A percentile compares a stretch with the other conserved stretches of the same genome.
Evolutionary conservation across 2,113 vertebrate species (phyloP).

Genomic region (Romanogobio albipinnatus): DNA sequence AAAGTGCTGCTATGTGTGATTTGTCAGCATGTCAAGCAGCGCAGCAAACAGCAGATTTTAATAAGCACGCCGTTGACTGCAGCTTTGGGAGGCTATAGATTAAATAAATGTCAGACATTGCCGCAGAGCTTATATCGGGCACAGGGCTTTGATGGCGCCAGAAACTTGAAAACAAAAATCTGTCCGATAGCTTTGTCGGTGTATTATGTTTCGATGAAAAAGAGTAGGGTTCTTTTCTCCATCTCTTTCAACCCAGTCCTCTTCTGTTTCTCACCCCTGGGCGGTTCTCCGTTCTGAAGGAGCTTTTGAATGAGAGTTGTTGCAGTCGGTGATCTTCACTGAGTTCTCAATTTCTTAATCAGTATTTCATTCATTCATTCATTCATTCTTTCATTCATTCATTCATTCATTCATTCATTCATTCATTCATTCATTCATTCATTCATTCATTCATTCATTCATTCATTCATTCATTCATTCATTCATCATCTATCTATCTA

Average conservation of each 20-base stretch:
- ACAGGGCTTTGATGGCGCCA: constrained; percentile 58
- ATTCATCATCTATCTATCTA: no score
- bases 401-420: no score
- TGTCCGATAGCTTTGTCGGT: constrained; percentile 60
- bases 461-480: no score
- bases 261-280: neutral
- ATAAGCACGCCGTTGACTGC: constrained; percentile 62
- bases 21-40: constrained; percentile 62
- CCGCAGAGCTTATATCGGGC: constrained; percentile 46
- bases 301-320: constrained; percentile 15
- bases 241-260: constrained; percentile 6
- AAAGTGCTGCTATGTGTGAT: constrained; percentile 53
- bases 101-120: constrained; percentile 63
- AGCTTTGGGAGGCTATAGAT: constrained; percentile 60
- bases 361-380: no score
- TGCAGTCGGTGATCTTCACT: neutral
- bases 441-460: no score
- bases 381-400: no score
- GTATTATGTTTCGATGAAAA: constrained; percentile 58
- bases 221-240: constrained; percentile 37
- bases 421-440: no score
- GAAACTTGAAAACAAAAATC: constrained; percentile 56
- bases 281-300: neutral
- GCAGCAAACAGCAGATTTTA: constrained; percentile 61
- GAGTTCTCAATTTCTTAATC: neutral